phyloP scores from a whole-genome alignment of 1,140 invertebrate genomes.

The Calosoma granatense region DNA sequence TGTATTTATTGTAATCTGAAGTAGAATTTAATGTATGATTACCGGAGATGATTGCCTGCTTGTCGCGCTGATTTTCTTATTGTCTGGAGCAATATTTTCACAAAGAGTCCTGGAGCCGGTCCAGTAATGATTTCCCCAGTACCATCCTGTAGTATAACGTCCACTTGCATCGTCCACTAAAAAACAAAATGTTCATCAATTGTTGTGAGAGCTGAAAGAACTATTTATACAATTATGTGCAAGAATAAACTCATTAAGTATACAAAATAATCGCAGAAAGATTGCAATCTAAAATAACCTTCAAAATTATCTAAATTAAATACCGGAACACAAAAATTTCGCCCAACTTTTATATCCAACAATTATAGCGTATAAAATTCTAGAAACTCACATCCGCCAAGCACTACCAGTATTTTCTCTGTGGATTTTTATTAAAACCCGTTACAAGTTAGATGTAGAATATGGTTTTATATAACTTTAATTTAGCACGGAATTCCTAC shows the following conservation, averaged over 20 bases:
- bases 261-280: not conserved
- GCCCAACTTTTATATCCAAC: too few relatives aligned
- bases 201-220: constrained; percentile 6
- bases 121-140: constrained; percentile 77
- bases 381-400: too few relatives aligned
- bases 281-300: constrained; percentile 2
- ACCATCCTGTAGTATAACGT: constrained; percentile 65
- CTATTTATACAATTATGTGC: not conserved
- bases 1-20: too few relatives aligned
- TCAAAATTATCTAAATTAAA: too few relatives aligned
- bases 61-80: constrained; percentile 14
- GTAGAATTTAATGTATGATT: too few relatives aligned
- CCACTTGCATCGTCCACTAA: constrained; percentile 72
- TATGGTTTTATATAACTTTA: too few relatives aligned
- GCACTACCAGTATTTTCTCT: too few relatives aligned
- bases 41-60: not conserved
- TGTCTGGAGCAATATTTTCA: constrained; percentile 43
- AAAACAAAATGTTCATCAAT: constrained; percentile 31
- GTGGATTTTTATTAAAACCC: too few relatives aligned
- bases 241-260: constrained; percentile 13
- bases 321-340: too few relatives aligned
- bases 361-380: too few relatives aligned
- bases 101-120: constrained; percentile 66
- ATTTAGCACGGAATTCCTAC: too few relatives aligned
- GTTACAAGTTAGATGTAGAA: too few relatives aligned